These are phyloP conservation scores for Sminthurinus aureus DNA, from an alignment of 2,888 invertebrate species.

Conservation along the genomic window DNA sequence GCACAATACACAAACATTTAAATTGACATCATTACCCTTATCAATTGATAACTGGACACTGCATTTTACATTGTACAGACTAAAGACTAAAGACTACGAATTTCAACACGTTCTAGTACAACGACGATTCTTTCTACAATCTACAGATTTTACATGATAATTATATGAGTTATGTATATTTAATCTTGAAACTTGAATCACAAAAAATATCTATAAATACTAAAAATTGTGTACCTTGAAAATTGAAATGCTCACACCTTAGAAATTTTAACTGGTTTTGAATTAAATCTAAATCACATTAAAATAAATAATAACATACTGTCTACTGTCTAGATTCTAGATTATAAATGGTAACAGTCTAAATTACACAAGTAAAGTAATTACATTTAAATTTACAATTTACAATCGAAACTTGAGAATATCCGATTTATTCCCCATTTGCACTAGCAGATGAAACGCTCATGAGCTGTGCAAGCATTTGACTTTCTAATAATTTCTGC, in stretches of 20 bases:
- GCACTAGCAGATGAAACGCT: conserved; percentile 36
- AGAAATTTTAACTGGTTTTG: too few relatives aligned
- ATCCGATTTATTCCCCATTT: conserved; percentile 21
- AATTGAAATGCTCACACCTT: background rate
- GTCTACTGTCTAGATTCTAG: background rate
- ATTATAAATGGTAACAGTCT: background rate
- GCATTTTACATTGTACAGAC: too few relatives aligned
- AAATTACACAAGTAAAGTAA: too few relatives aligned
- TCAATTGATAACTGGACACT: too few relatives aligned
- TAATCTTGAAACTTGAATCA: background rate
- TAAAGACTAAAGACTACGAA: too few relatives aligned
- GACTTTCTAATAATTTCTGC: conserved; percentile 54
- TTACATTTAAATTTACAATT: background rate
- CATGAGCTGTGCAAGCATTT: conserved; percentile 56
- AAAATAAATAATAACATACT: too few relatives aligned
- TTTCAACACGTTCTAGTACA: too few relatives aligned
- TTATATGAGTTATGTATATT: background rate
- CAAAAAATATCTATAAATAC: background rate
- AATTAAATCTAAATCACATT: too few relatives aligned
- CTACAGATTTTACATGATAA: too few relatives aligned
- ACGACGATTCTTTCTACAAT: too few relatives aligned
- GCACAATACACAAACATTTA: too few relatives aligned
- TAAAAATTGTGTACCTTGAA: background rate
- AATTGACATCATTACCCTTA: too few relatives aligned
- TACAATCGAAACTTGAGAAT: conserved; percentile 26